phyloP scores from a whole-genome alignment of 2,113 vertebrate species.

The Dendrocopos noguchii region DNA sequence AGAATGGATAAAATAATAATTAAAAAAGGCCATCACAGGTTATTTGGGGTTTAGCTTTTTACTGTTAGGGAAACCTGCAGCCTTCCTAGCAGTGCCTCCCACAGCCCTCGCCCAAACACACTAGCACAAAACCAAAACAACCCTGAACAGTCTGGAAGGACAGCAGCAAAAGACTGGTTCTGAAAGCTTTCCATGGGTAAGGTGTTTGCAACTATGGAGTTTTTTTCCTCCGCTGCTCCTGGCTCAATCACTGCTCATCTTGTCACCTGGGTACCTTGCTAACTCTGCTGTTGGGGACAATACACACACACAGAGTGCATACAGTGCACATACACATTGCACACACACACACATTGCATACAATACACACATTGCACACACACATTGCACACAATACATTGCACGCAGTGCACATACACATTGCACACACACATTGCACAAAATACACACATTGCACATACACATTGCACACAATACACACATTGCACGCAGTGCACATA shows the following conservation, averaged over 20 bases:
- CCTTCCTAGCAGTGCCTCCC: background rate
- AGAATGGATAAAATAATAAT: background rate
- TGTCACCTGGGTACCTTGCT: rapidly evolving
- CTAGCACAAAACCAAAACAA: background rate
- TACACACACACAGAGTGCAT: too few relatives aligned
- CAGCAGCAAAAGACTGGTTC: background rate
- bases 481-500: too few relatives aligned
- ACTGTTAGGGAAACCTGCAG: background rate
- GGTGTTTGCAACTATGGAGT: background rate
- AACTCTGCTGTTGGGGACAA: background rate
- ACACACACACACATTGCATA: too few relatives aligned
- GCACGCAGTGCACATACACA: too few relatives aligned
- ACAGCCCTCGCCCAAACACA: background rate
- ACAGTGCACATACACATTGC: too few relatives aligned
- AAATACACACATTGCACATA: too few relatives aligned
- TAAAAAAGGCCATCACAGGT: rapidly evolving
- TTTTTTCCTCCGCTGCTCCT: too few relatives aligned
- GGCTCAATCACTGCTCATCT: background rate
- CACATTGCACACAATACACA: too few relatives aligned
- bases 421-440: too few relatives aligned
- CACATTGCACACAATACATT: too few relatives aligned
- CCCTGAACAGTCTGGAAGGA: background rate
- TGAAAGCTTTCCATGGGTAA: background rate
- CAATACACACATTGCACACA: too few relatives aligned
- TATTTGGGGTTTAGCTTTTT: background rate